phyloP scores from a whole-genome alignment of 2,113 vertebrate genomes.

The Neodon shergylaensis region DNA sequence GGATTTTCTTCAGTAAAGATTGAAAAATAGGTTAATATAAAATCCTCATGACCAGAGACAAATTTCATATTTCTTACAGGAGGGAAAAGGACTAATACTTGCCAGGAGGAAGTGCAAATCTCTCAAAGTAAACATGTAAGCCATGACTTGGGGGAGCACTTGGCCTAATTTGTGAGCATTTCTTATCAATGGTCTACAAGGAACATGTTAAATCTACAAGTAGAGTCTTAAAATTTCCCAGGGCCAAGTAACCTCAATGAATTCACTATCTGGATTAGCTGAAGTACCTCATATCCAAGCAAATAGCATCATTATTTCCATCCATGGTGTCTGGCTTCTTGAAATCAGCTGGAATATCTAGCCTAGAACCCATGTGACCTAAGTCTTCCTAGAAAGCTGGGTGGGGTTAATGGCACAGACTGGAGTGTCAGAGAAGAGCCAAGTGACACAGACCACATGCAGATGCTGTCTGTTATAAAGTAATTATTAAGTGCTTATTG shows the following conservation, averaged over 20 bases:
- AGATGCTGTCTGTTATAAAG: constrained; percentile 35
- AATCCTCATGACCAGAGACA: constrained; percentile 77
- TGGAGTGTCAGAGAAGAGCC: constrained; percentile 20
- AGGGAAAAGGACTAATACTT: constrained; percentile 59
- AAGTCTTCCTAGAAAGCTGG: constrained; percentile 65
- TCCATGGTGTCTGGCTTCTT: not conserved
- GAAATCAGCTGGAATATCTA: not conserved
- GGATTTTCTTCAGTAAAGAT: constrained; percentile 75
- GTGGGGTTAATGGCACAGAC: constrained; percentile 30
- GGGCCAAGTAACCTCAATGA: not conserved
- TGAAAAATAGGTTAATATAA: constrained; percentile 84
- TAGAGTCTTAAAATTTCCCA: not conserved
- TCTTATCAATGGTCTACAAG: constrained; percentile 36
- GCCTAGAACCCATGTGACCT: not conserved
- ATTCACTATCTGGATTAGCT: not conserved
- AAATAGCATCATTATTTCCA: constrained; percentile 14
- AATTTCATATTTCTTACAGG: constrained; percentile 78
- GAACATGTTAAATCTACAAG: constrained; percentile 14
- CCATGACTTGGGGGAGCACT: constrained; percentile 63
- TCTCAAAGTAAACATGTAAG: constrained; percentile 75
- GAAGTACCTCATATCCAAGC: not conserved
- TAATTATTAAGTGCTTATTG: constrained; percentile 50
- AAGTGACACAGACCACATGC: constrained; percentile 32
- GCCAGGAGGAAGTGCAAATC: constrained; percentile 73
- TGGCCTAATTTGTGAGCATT: constrained; percentile 58